These are phyloP conservation scores for Lapara coniferarum DNA, from an alignment of 2,888 invertebrate genomes.

Conservation along the genomic window DNA sequence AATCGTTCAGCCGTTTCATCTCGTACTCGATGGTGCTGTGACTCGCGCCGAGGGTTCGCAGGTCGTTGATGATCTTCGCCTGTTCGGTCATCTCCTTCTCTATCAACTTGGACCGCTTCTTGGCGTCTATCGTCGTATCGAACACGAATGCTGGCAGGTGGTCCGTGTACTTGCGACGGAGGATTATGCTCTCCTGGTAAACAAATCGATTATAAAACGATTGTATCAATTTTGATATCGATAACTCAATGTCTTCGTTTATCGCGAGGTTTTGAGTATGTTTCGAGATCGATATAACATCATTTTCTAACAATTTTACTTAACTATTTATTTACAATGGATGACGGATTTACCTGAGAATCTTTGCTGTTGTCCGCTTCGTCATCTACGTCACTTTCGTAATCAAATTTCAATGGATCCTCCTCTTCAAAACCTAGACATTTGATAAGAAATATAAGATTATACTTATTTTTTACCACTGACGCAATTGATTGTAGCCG, in stretches of 20 bases:
- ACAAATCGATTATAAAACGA: not conserved
- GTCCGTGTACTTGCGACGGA: conserved; percentile 87
- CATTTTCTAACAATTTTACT: too few relatives aligned
- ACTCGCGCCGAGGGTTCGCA: conserved; percentile 93
- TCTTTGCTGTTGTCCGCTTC: conserved; percentile 85
- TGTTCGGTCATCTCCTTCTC: conserved; percentile 99
- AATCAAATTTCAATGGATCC: conserved; percentile 87
- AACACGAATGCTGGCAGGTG: conserved; percentile 92
- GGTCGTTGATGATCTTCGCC: conserved; percentile 96
- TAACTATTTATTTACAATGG: too few relatives aligned
- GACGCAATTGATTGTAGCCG: too few relatives aligned
- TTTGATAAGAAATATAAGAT: not conserved
- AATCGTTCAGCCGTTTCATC: conserved; percentile 94
- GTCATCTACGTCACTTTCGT: conserved; percentile 91
- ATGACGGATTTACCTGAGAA: conserved; percentile 70
- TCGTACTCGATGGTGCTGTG: conserved; percentile 96
- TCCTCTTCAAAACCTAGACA: conserved; percentile 89
- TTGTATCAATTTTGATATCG: not conserved
- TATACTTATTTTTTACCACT: not conserved
- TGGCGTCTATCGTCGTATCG: conserved; percentile 90
- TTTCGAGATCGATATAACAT: too few relatives aligned
- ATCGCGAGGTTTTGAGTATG: not conserved
- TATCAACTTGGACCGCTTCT: conserved; percentile 94
- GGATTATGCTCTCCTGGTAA: conserved; percentile 86
- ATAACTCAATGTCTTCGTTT: not conserved